A percentile compares a stretch with the other conserved stretches of the same genome.
Evolutionary conservation across 2,797 vertebrate species (phyloP).

Genomic region (Mus minutoides): DNA sequence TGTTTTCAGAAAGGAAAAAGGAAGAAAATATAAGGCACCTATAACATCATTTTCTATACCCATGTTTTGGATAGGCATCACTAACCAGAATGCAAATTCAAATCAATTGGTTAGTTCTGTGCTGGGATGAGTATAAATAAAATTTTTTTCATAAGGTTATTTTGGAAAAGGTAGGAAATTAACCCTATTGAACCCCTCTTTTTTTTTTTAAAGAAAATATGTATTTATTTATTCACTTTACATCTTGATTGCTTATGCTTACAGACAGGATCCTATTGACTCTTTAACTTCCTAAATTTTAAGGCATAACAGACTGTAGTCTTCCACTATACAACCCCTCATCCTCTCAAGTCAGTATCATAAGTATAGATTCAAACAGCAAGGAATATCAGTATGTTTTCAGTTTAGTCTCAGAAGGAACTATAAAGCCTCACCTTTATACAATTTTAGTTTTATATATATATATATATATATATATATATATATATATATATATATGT

Average conservation of each 20-base stretch:
- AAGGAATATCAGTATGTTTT: slow-evolving; percentile 58
- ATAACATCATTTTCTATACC: slow-evolving; percentile 7
- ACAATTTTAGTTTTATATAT: slow-evolving; percentile 1
- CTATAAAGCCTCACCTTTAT: slow-evolving; percentile 59
- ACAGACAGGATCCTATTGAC: background rate
- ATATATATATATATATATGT: background rate
- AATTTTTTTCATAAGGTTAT: slow-evolving; percentile 8
- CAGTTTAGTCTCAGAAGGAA: slow-evolving; percentile 40
- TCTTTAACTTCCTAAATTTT: slow-evolving; percentile 26
- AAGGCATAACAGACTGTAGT: slow-evolving; percentile 41
- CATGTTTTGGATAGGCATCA: background rate
- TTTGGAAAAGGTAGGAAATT: slow-evolving; percentile 46
- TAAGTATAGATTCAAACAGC: slow-evolving; percentile 28
- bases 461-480: background rate
- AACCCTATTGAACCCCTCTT: background rate
- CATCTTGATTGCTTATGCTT: background rate
- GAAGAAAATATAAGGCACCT: background rate
- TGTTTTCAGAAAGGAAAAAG: slow-evolving; percentile 9
- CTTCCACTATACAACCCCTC: slow-evolving; percentile 33
- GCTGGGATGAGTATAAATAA: background rate
- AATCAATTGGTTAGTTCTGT: slow-evolving; percentile 49
- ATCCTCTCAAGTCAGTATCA: slow-evolving; percentile 37
- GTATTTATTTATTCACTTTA: background rate
- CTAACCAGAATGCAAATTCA: slow-evolving; percentile 61
- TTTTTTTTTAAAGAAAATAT: background rate